A percentile compares a stretch with the other conserved stretches of the same genome.
Evolutionary conservation across 2,113 vertebrate genomes (phyloP).

Genomic region (Sapayoa aenigma): DNA sequence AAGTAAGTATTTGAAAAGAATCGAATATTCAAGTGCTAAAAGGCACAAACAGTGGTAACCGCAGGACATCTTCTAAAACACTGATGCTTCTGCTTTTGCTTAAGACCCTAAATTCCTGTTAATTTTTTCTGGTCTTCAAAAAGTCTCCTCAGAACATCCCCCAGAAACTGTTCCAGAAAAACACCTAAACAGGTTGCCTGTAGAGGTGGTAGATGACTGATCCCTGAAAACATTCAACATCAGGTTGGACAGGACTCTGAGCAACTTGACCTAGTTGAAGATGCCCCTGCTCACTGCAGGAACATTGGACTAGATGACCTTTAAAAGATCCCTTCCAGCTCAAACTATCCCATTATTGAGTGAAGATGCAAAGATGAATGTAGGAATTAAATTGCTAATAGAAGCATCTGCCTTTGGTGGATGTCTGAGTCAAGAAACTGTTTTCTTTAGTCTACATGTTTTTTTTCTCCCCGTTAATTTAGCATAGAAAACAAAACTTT

Average conservation of each 20-base stretch:
- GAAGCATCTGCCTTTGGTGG: neutral
- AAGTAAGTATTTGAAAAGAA: neutral
- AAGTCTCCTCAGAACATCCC: neutral
- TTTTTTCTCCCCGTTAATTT: fast-evolving
- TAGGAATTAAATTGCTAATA: neutral
- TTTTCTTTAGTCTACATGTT: neutral
- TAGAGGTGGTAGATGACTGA: neutral
- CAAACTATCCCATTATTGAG: too few relatives aligned
- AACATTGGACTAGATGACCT: neutral
- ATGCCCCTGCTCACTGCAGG: neutral
- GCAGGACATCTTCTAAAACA: neutral
- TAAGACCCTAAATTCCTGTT: neutral
- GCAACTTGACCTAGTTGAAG: neutral
- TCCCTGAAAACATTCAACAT: neutral
- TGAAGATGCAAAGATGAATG: neutral
- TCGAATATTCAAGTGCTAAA: neutral
- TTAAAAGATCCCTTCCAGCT: neutral
- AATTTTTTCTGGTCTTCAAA: neutral
- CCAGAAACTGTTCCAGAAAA: neutral
- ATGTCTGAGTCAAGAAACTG: neutral
- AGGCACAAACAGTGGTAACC: neutral
- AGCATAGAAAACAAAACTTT: neutral
- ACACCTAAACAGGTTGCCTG: neutral
- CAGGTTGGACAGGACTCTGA: neutral
- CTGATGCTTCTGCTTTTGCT: neutral